phyloP scores from a whole-genome alignment of 2,113 vertebrate genomes.

The Psittacara wagleri region DNA sequence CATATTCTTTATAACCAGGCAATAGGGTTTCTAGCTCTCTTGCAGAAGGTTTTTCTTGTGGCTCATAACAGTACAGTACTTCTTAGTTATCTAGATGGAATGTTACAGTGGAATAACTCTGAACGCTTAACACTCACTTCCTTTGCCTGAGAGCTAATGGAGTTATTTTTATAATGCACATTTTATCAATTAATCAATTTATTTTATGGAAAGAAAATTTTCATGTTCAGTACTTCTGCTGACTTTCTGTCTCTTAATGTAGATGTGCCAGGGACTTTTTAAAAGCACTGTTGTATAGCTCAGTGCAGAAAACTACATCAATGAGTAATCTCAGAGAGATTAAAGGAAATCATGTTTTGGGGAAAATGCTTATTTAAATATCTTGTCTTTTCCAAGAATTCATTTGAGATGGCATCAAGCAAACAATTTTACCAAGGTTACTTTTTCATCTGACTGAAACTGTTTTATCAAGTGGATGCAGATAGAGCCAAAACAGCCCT shows the following conservation, averaged over 20 bases:
- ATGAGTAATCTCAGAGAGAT: slow-evolving; percentile 17
- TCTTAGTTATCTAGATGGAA: background rate
- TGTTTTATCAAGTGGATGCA: background rate
- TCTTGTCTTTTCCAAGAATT: background rate
- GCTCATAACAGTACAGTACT: background rate
- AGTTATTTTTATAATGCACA: slow-evolving; percentile 1
- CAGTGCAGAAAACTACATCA: slow-evolving; percentile 1
- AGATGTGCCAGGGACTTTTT: background rate
- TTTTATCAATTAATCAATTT: slow-evolving; percentile 36
- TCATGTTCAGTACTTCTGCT: background rate
- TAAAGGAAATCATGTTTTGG: slow-evolving; percentile 30
- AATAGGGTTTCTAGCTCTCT: background rate
- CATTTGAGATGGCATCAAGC: background rate
- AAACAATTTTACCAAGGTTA: background rate
- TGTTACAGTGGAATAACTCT: background rate
- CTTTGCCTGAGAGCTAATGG: background rate
- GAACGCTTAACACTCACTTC: background rate
- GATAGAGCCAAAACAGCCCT: background rate
- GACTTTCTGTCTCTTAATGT: slow-evolving; percentile 36
- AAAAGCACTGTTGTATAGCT: background rate
- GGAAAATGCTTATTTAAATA: slow-evolving; percentile 39
- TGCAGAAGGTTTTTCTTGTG: background rate
- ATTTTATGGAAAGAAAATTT: slow-evolving; percentile 31
- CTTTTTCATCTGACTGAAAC: background rate
- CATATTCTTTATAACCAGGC: background rate